Evolutionary conservation across 2,888 invertebrate species (phyloP), one percentile per base, ranked within the genome.

Genomic region (Hyalella azteca): DNA sequence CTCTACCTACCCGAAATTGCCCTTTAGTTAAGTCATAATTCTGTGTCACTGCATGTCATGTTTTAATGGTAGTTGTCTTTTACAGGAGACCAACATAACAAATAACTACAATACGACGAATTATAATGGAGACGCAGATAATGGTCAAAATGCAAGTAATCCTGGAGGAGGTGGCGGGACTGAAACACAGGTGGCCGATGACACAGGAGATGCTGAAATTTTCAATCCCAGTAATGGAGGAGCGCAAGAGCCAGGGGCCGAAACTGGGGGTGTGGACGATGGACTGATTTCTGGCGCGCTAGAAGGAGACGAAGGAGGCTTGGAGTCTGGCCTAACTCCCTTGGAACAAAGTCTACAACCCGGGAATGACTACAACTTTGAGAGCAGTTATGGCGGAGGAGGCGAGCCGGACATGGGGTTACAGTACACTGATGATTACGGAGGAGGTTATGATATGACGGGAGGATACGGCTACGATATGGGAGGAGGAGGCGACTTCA

Each of bases 11-110:
- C n/a, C n/a, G n/a, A n/a, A n/a, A n/a, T n/a, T n/a, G n/a, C n/a
- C n/a, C n/a, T n/a, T n/a, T n/a, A n/a, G n/a, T n/a, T n/a, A n/a
- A n/a, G n/a, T n/a, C n/a, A n/a, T n/a, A n/a, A n/a, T n/a, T n/a
- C n/a, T n/a, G n/a, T n/a, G n/a, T n/a, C n/a, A n/a, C n/a, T n/a
- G n/a, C n/a, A n/a, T n/a, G n/a, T n/a, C n/a, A n/a, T n/a, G n/a
- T n/a, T n/a, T n/a, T n/a, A n/a, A n/a, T n/a, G n/a, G n/a, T n/a
- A n/a, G n/a, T n/a, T n/a, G 22, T 54, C 26, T 54, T 22, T 54
- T 78, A 54, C 54, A 78, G 78, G 59, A 78, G 29, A 59, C 59
- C 7, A 78, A 78, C 78, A 40, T 78, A 15, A 59, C 59, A 78
- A 78, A 78, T 39, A 78, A 59, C 54, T 59, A 59, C 50, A 59